phyloP scores from a whole-genome alignment of 2,797 vertebrate species.

The Chaenodraco wilsoni region DNA sequence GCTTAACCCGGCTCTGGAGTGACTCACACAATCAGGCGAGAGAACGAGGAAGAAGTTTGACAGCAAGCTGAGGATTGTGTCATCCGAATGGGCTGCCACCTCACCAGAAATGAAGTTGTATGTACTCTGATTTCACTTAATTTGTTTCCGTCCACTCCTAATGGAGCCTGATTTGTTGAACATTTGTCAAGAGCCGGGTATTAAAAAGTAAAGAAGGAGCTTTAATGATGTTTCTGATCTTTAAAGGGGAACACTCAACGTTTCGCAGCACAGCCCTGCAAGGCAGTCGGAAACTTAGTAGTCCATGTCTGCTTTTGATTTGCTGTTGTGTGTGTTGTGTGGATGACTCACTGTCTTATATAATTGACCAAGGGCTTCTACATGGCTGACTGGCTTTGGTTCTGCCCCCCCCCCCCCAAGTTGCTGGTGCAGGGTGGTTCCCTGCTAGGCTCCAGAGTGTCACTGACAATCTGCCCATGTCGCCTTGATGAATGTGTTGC shows the following conservation, averaged over 20 bases:
- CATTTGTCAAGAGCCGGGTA: constrained; percentile 12
- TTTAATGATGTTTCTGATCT: constrained; percentile 51
- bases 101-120: constrained; percentile 65
- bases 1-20: constrained; percentile 49
- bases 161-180: constrained; percentile 19
- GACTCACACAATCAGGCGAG: constrained; percentile 44
- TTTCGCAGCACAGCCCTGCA: constrained; percentile 24
- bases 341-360: constrained; percentile 72
- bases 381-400: constrained; percentile 72
- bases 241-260: constrained; percentile 31
- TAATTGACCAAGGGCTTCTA: constrained; percentile 74
- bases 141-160: constrained; percentile 28
- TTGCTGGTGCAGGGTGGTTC: constrained; percentile 72
- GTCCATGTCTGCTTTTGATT: constrained; percentile 42
- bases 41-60: constrained; percentile 45
- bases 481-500: constrained; percentile 72
- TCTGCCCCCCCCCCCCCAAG: constrained; percentile 51
- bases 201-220: constrained; percentile 30
- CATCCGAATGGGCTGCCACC: constrained; percentile 62
- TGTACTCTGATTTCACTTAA: constrained; percentile 56
- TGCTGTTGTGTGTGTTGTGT: constrained; percentile 27
- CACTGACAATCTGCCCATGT: constrained; percentile 79
- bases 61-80: constrained; percentile 45
- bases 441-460: constrained; percentile 74
- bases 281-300: constrained; percentile 29